Percentiles rank a stretch among this genome's conserved stretches.
Conservation (phyloP, 2,113 vertebrate genomes). For the Eupsittula cactorum region DNA sequence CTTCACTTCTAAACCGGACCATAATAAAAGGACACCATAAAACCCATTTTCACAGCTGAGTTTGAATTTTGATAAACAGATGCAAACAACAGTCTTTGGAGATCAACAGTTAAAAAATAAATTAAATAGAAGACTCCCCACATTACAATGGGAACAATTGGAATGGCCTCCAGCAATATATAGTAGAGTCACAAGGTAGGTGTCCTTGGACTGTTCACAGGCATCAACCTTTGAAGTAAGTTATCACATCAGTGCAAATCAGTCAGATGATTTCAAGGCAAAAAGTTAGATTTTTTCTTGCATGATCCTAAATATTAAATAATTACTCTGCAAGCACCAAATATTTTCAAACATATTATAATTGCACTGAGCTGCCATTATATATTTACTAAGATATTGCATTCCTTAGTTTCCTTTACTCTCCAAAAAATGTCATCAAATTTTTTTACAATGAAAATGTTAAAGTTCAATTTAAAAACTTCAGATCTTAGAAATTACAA, state of each 20-base stretch:
- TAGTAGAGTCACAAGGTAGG: not conserved
- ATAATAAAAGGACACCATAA: conserved; percentile 72
- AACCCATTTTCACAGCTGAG: conserved; percentile 78
- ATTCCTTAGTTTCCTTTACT: not conserved
- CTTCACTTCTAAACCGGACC: conserved; percentile 57
- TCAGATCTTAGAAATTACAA: not conserved
- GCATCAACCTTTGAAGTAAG: not conserved
- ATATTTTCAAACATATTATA: not conserved
- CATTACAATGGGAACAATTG: conserved; percentile 20
- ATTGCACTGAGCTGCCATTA: fast-evolving
- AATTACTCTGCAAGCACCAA: not conserved
- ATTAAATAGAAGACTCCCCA: conserved; percentile 54
- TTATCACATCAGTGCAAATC: conserved; percentile 17
- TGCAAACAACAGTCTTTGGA: conserved; percentile 69
- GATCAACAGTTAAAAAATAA: conserved; percentile 76
- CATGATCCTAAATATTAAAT: not conserved
- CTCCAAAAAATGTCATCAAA: not conserved
- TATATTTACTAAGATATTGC: not conserved
- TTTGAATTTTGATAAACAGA: conserved; percentile 78
- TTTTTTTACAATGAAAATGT: not conserved
- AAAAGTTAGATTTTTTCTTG: not conserved
- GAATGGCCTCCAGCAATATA: conserved; percentile 33
- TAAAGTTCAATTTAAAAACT: not conserved
- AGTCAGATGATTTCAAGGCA: not conserved
- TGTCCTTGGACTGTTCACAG: conserved; percentile 24